Conservation (phyloP, 2,888 invertebrate species). For the Hyalella azteca region DNA sequence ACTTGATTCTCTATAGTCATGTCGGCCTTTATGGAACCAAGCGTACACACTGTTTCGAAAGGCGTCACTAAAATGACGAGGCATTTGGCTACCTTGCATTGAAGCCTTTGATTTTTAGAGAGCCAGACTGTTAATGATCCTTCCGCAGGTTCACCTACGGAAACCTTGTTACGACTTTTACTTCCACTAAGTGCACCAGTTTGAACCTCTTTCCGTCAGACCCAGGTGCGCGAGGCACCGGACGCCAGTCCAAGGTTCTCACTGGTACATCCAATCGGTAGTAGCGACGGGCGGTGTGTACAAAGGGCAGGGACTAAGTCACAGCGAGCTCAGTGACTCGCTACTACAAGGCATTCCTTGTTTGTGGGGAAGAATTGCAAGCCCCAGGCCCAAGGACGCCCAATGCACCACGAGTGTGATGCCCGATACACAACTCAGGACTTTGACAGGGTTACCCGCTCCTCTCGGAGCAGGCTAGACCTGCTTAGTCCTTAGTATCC, state of each 20-base stretch:
- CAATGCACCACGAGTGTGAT: slow-evolving; percentile 9
- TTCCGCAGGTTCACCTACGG: slow-evolving; percentile 66
- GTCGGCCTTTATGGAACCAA: too few species aligned
- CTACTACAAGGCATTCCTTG: slow-evolving; percentile 74
- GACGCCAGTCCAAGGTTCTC: slow-evolving; percentile 28
- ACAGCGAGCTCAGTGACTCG: slow-evolving; percentile 71
- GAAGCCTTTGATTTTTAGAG: not conserved
- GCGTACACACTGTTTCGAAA: too few species aligned
- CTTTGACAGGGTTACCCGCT: slow-evolving; percentile 31
- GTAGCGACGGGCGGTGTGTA: too few species aligned
- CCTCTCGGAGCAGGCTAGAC: slow-evolving; percentile 33
- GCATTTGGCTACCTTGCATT: too few species aligned
- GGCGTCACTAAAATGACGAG: too few species aligned
- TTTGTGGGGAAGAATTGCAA: slow-evolving; percentile 70
- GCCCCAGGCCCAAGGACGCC: slow-evolving; percentile 72
- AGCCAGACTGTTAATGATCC: slow-evolving; percentile 62
- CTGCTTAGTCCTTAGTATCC: slow-evolving; percentile 20
- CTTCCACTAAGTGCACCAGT: slow-evolving; percentile 62
- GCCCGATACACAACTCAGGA: slow-evolving; percentile 16
- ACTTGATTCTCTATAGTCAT: too few species aligned
- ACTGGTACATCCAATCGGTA: slow-evolving; percentile 28
- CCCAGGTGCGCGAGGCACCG: slow-evolving; percentile 4
- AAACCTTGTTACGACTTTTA: slow-evolving; percentile 65
- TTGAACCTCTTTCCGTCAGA: too few species aligned
- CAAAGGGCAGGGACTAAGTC: slow-evolving; percentile 44